Base-by-base conservation (phyloP, 2,797 vertebrate species). In the Arremon aurantiirostris region DNA sequence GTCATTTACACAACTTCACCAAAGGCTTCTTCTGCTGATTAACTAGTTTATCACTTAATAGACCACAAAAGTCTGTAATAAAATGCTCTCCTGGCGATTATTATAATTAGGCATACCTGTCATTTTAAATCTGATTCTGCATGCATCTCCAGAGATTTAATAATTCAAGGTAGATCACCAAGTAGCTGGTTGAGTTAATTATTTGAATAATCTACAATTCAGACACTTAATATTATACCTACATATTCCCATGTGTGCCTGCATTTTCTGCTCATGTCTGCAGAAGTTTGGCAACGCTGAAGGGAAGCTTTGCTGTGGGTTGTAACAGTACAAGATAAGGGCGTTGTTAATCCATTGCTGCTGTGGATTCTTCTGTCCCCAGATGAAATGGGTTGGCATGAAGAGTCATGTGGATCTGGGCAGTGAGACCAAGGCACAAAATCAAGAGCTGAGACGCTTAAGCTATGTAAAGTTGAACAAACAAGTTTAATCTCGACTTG, bases 181-280 rank as follows among this genome's bases (percentile, higher is more conserved):
- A 94, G 78, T 90, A 95, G 49, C 53, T 93, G 41, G 76, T 49
- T 95, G 85, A 91, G 75, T 68, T 93, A 92, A 95, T 96, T 92
- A 93, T 79, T 92, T 92, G 70, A 90, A 93, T 84, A 83, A 90
- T 90, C 50, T 89, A 59, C 61, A 82, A 10, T 90, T 86, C 80
- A 93, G 81, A 92, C 66, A 50, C 42, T 91, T 95, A 82, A 44
- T 95, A 64, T 81, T 71, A 69, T 75, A 89, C 35, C 66, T 83
- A 53, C 11, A 0, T 69, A 93, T 90, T 93, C 88, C 86, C 86
- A 34, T 20, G 77, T 57, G 80, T 50, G n/a, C 72, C 57, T 49
- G 37, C 28, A 17, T 88, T 81, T 92, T 86, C 70, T 89, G 30
- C 57, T 93, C 5, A 0, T 2, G 32, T 72, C 65, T 79, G 68